Percentiles rank a stretch among this genome's conserved stretches.
phyloP scores from a whole-genome alignment of 1,140 invertebrate species.

The Caenorhabditis tropicalis region DNA sequence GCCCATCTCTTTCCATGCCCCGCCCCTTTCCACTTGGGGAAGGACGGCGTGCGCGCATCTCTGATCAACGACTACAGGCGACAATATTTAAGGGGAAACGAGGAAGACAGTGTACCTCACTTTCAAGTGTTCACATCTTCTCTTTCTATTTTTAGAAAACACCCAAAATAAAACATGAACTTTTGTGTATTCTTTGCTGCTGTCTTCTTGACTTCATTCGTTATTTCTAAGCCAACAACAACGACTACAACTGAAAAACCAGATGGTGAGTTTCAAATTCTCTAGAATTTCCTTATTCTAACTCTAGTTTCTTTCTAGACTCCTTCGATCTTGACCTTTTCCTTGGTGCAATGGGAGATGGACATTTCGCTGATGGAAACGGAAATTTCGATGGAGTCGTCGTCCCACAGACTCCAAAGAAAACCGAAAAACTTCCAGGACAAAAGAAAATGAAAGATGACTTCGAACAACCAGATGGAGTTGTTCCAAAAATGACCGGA shows the following conservation, averaged over 20 bases:
- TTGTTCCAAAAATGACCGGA: slow-evolving; percentile 65
- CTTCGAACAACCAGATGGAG: slow-evolving; percentile 47
- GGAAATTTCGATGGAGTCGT: slow-evolving; percentile 27
- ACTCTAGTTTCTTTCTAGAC: background rate
- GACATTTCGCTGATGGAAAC: slow-evolving; percentile 28
- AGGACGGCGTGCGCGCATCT: slow-evolving; percentile 36
- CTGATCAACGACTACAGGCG: slow-evolving; percentile 32
- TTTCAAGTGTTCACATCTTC: slow-evolving; percentile 34
- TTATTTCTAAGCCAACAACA: slow-evolving; percentile 9
- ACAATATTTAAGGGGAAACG: slow-evolving; percentile 23
- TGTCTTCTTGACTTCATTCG: background rate
- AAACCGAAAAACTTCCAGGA: slow-evolving; percentile 35
- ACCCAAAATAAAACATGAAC: slow-evolving; percentile 29
- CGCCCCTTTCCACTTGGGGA: slow-evolving; percentile 30
- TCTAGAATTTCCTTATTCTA: background rate
- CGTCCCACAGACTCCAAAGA: slow-evolving; percentile 18
- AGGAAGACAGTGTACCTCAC: slow-evolving; percentile 30
- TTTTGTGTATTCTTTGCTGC: slow-evolving; percentile 19
- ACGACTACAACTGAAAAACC: slow-evolving; percentile 29
- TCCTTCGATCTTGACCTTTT: slow-evolving; percentile 36
- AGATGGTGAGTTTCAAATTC: background rate
- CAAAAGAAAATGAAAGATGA: slow-evolving; percentile 15
- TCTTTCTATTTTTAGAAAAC: background rate
- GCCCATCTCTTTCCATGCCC: background rate
- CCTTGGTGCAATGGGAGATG: slow-evolving; percentile 31